Evolutionary conservation across 2,113 vertebrate species (phyloP), one percentile per base, ranked within the genome.

Genomic region (Paradoxurus hermaphroditus): DNA sequence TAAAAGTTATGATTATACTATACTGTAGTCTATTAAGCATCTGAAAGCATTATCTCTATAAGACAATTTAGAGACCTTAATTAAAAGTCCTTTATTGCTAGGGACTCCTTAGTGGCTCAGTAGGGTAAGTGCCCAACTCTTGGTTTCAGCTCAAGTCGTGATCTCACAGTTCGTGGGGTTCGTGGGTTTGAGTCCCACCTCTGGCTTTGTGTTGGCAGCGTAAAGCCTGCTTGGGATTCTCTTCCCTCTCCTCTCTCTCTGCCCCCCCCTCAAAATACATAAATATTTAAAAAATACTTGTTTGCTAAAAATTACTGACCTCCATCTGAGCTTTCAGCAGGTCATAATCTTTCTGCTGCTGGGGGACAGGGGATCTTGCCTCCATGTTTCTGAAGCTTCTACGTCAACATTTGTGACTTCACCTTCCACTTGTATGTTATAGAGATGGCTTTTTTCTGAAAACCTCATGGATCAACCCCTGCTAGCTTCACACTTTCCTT

Each of bases 141-240:
- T 53, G 16, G 51, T 53, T 53, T 77, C 1, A 8, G 15, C 41
- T 77, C 41, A 77, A 27, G 27, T 77, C 41, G 10, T 77, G 41
- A 31, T 9, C 41, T 29, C 73, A 10, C 8, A 7, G 14, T 27
- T 29, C 7, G 3, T 46, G 1, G 41, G 27, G 14, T 27, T 29
- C 3, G 3, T 46, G 7, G 41, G 27, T 46, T 77, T 0, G 14
- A 77, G 41, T 27, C 41, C 27, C 27, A 4, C 27, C 15, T 77
- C 7, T 0, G 41, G 14, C 14, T 77, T 7, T 8, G 1, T 0
- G 3, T 41, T 46, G 56, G 3, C 27, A 31, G 41, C 3, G 14
- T 7, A 3, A 4, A 46, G 27, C 9, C 7, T 73, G 25, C 72
- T 73, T 59, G 21, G 21, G 56, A 59, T 59, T 59, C 51, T 53